phyloP scores from a whole-genome alignment of 2,797 vertebrate genomes.

The Chloroceryle amazona region DNA sequence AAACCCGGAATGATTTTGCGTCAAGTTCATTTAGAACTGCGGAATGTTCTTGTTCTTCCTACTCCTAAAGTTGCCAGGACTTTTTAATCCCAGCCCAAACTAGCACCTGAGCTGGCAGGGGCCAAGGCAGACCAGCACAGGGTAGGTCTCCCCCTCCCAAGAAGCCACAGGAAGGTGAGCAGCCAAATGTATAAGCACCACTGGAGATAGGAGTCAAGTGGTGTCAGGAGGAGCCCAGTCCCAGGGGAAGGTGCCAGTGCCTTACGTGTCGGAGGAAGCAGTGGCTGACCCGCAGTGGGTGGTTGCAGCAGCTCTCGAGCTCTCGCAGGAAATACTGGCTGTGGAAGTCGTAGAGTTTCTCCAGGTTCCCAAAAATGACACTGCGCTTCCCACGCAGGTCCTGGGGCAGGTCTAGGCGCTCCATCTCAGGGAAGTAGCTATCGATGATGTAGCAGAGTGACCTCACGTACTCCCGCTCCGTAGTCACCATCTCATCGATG shows the following conservation, averaged over 20 bases:
- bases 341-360: conserved; percentile 95
- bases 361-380: conserved; percentile 94
- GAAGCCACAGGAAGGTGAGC: not conserved
- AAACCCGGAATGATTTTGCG: not conserved
- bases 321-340: conserved; percentile 93
- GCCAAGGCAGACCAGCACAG: not conserved
- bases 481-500: conserved; percentile 94
- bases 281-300: conserved; percentile 91
- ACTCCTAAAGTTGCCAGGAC: not conserved
- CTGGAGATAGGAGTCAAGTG: not conserved
- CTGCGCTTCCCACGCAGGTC: conserved; percentile 93
- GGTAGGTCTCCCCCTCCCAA: not conserved
- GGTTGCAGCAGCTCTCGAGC: conserved; percentile 93
- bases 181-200: not conserved
- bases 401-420: conserved; percentile 91
- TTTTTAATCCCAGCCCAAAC: not conserved
- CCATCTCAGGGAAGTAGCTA: conserved; percentile 96
- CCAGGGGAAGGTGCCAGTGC: not conserved
- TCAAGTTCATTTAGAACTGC: not conserved
- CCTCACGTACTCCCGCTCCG: conserved; percentile 92
- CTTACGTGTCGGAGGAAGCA: conserved; percentile 95
- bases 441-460: conserved; percentile 91
- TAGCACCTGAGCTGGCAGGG: not conserved
- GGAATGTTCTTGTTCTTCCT: not conserved
- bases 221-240: fast-evolving